Percentiles rank a stretch among this genome's conserved stretches.
Evolutionary conservation across 30 jellyfish, hydroid and myxozoan genomes (phyloP).

Genomic region (Aurelia aurita): DNA sequence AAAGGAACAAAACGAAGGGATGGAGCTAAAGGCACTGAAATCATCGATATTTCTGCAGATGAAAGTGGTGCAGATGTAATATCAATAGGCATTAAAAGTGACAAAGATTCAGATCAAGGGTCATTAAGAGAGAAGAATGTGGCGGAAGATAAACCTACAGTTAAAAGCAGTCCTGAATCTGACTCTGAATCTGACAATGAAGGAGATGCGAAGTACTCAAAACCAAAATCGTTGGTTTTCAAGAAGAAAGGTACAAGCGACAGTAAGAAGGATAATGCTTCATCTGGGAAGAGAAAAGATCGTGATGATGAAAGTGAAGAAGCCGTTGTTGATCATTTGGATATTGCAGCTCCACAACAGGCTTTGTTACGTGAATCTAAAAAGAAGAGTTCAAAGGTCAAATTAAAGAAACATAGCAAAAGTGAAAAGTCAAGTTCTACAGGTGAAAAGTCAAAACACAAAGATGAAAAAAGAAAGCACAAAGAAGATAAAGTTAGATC

Average conservation of each 20-base stretch:
- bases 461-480: slow-evolving; percentile 9
- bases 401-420: slow-evolving; percentile 4
- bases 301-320: slow-evolving; percentile 61
- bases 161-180: background rate
- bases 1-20: background rate
- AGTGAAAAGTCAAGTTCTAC: slow-evolving; percentile 18
- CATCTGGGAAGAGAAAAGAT: background rate
- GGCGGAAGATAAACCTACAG: background rate
- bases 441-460: slow-evolving; percentile 5
- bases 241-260: slow-evolving; percentile 19
- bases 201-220: slow-evolving; percentile 2
- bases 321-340: slow-evolving; percentile 85
- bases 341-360: slow-evolving; percentile 87
- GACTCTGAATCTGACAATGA: slow-evolving; percentile 45
- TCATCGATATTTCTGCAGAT: slow-evolving; percentile 41
- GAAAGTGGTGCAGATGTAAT: background rate
- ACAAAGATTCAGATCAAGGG: slow-evolving; percentile 1
- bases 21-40: background rate
- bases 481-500: slow-evolving; percentile 18
- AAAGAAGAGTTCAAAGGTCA: slow-evolving; percentile 36
- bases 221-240: slow-evolving; percentile 23
- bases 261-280: background rate
- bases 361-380: slow-evolving; percentile 42
- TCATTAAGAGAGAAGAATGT: background rate
- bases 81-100: background rate